phyloP scores from a whole-genome alignment of 2,888 invertebrate genomes.

The Leptinotarsa peninsularis region DNA sequence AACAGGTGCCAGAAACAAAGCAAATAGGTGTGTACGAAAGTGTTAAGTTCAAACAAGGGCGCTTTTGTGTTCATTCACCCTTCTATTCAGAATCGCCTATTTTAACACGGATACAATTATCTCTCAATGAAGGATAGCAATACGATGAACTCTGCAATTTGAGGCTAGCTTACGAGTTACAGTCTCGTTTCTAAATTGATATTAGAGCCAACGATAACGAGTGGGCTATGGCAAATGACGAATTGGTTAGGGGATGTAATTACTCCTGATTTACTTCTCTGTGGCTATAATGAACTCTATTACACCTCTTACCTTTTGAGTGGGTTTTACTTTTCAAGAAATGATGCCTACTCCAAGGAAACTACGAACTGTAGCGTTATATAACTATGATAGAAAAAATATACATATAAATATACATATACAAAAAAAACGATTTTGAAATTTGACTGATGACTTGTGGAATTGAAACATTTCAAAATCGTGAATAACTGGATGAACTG shows the following conservation, averaged over 20 bases:
- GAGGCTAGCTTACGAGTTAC: background rate
- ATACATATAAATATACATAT: no score
- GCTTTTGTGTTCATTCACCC: constrained; percentile 20
- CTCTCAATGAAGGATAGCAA: background rate
- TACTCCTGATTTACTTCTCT: background rate
- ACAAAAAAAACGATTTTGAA: no score
- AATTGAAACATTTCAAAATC: no score
- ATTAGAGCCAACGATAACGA: background rate
- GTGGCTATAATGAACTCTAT: no score
- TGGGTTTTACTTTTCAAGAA: no score
- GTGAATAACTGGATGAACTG: no score
- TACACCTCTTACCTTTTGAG: no score
- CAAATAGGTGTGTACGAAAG: constrained; percentile 15
- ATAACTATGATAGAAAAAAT: no score
- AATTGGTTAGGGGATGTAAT: background rate
- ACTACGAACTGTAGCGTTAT: no score
- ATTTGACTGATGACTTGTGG: no score
- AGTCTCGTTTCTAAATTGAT: constrained; percentile 8
- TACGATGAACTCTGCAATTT: constrained; percentile 8
- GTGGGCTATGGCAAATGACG: background rate
- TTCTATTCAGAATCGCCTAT: constrained; percentile 12
- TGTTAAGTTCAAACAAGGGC: constrained; percentile 11
- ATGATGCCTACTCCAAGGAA: no score
- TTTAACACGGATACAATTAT: constrained; percentile 16
- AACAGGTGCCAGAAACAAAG: constrained; percentile 6